Evolutionary conservation across 2,888 invertebrate species (phyloP), one percentile per base, ranked within the genome.

Genomic region (Diarsia dahlii): DNA sequence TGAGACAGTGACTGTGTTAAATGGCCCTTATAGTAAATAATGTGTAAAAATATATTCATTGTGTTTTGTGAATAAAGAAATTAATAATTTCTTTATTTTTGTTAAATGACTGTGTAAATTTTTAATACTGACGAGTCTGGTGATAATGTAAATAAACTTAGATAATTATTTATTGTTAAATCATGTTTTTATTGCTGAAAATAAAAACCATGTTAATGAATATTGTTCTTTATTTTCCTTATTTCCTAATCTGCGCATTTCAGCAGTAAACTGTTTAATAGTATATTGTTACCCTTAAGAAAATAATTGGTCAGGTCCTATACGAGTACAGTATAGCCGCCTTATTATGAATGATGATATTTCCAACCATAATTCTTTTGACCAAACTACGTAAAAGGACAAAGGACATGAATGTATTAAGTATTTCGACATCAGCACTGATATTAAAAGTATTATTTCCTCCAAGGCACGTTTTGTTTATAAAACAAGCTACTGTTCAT

Each of bases 1-100:
- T 0, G 93, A 93, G 76, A 89, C 90, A 4, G 87, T 92, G 0
- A 87, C 90, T 0, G 80, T 90, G 13, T 71, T 93, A 15, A 88
- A 90, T 70, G 81, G 84, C 23, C 82, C 83, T 0, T 84, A 56
- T 58, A 45, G 0, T n/a, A 48, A 69, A 69, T 78, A 63, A 23
- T 46, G 54, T 46, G 48, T 70, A 64, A 71, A 4, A 3, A 5
- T 23, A 48, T 46, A 12, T 46, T 28, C 0, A 28, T 28, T 58
- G 20, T 67, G n/a, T n/a, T n/a, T n/a, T n/a, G n/a, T n/a, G n/a
- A n/a, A n/a, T n/a, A n/a, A n/a, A n/a, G n/a, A n/a, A n/a, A n/a
- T n/a, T n/a, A n/a, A 48, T 2, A 23, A 56, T 13, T 13, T 60
- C 18, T 70, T 74, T 64, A 66, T 62, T 65, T 9, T 58, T 12